phyloP scores from a whole-genome alignment of 1,140 invertebrate genomes.

The Arion vulgaris region DNA sequence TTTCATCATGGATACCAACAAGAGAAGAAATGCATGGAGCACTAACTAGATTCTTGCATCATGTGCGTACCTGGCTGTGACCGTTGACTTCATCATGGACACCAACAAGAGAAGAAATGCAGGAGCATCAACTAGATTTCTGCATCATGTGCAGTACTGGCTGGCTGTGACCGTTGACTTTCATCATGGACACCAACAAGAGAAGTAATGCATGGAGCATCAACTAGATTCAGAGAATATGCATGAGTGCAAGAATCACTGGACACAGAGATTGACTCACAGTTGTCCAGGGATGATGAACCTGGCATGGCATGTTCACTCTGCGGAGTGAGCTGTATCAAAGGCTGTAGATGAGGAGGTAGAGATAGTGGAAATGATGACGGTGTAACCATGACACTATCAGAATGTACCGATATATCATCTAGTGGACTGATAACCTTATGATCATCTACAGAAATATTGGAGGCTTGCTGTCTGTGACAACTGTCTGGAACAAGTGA shows the following conservation, averaged over 20 bases:
- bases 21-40: too few species aligned
- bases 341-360: not conserved
- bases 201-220: too few species aligned
- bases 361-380: not conserved
- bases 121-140: too few species aligned
- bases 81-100: too few species aligned
- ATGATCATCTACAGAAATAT: not conserved
- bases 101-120: too few species aligned
- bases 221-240: too few species aligned
- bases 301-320: not conserved
- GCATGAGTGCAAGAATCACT: not conserved
- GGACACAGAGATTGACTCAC: not conserved
- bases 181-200: too few species aligned
- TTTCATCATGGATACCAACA: too few species aligned
- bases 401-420: slow-evolving; percentile 5
- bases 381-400: not conserved
- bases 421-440: not conserved
- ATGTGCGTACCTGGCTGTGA: too few species aligned
- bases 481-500: not conserved
- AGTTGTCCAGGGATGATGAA: not conserved
- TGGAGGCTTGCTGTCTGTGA: not conserved
- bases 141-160: too few species aligned
- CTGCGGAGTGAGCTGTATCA: not conserved
- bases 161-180: too few species aligned
- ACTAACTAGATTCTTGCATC: too few species aligned